Conservation (phyloP, 2,113 vertebrate genomes). For the Naja naja region DNA sequence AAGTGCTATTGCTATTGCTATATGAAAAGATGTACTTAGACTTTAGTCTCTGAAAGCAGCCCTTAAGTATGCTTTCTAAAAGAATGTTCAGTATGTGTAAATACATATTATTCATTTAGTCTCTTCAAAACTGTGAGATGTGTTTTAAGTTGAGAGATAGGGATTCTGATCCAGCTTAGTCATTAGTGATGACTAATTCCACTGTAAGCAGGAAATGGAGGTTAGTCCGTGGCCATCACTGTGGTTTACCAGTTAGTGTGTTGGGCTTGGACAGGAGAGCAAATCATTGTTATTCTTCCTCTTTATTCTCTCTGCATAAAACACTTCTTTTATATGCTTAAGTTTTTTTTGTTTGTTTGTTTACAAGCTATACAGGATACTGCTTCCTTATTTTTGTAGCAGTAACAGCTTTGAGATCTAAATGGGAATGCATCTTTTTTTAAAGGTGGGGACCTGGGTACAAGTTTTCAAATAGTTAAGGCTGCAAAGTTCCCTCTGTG, state of each 20-base stretch:
- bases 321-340: accelerated
- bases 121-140: background rate
- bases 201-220: background rate
- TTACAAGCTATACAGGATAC: background rate
- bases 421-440: background rate
- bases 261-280: background rate
- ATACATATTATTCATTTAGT: background rate
- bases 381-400: background rate
- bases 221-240: background rate
- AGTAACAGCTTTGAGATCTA: background rate
- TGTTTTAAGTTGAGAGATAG: background rate
- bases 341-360: background rate
- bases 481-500: slow-evolving; percentile 9
- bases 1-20: too few relatives aligned
- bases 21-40: background rate
- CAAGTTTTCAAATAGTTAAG: background rate
- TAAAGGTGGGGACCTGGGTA: background rate
- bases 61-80: background rate
- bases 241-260: background rate
- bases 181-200: background rate
- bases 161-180: background rate
- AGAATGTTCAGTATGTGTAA: background rate
- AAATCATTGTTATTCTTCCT: background rate
- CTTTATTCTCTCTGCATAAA: background rate
- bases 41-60: background rate